phyloP scores from a whole-genome alignment of 2,888 invertebrate genomes.

The Xestia xanthographa region DNA sequence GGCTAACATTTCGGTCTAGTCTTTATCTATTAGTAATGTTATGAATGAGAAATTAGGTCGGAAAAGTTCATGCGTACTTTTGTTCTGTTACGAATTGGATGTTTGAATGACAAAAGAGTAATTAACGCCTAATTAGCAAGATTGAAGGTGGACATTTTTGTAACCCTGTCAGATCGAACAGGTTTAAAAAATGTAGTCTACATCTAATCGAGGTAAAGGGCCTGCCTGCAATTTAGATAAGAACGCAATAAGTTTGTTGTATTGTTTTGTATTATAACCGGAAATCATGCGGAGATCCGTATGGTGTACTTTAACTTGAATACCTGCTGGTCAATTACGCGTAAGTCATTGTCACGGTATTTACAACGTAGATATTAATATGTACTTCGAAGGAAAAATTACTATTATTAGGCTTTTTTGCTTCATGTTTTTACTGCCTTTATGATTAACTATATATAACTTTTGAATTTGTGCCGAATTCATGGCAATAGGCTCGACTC shows the following conservation, averaged over 20 bases:
- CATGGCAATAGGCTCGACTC: neutral
- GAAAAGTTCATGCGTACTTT: slow-evolving; percentile 25
- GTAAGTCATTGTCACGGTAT: slow-evolving; percentile 36
- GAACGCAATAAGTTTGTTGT: neutral
- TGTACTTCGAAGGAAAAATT: slow-evolving; percentile 20
- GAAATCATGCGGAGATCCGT: slow-evolving; percentile 26
- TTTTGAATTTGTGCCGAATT: neutral
- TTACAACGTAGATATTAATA: slow-evolving; percentile 17
- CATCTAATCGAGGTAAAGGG: neutral
- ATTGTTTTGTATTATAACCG: neutral
- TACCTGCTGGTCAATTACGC: slow-evolving; percentile 21
- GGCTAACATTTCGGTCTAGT: slow-evolving; percentile 44
- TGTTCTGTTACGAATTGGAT: neutral
- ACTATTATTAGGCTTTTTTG: neutral
- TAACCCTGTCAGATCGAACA: neutral
- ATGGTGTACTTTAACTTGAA: slow-evolving; percentile 40
- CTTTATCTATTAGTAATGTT: slow-evolving; percentile 26
- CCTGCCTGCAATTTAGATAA: neutral
- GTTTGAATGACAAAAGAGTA: neutral
- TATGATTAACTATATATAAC: neutral
- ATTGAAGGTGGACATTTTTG: neutral
- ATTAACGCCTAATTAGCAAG: neutral
- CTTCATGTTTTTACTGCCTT: slow-evolving; percentile 4
- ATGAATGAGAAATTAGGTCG: slow-evolving; percentile 25
- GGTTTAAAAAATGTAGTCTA: neutral